Evolutionary conservation across 2,113 vertebrate species (phyloP), one percentile per base, ranked within the genome.

Genomic region (Marmota monax): DNA sequence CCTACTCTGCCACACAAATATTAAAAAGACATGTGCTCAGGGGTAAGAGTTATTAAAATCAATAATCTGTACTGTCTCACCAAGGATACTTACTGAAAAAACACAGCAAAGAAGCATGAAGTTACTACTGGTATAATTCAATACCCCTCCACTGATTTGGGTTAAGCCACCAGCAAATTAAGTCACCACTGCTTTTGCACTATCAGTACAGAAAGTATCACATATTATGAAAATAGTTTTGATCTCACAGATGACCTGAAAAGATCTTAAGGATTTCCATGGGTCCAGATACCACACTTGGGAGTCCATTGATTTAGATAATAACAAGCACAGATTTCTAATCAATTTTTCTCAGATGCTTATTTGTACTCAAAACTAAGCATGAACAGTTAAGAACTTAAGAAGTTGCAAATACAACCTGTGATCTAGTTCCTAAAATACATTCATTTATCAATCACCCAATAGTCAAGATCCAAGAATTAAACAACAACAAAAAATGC

Each of bases 381-480:
- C 88, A 0, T 73, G 5, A 91, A 42, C 6, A 69, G 32, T 37
- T 97, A 69, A 76, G 45, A 91, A 73, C 17, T 37, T 77, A 22
- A 93, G 37, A 80, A 89, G 14, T 92, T 77, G 80, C 5, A 84
- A 1, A 94, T 20, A 89, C 37, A 80, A 84, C 32, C 23, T 93
- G 51, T 58, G 34, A 90, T 67, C 45, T 85, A 94, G 32, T 87
- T 92, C 34, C 78, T 88, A 94, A 61, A 94, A 94, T 85, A 92
- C 0, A 78, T 17, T 51, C 45, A 73, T 25, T 4, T 29, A 80
- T 70, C 84, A 73, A 73, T 84, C 73, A 91, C 29, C 42, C 16
- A 95, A 76, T 29, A 84, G 58, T 7, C 17, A 83, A 77, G 63
- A 93, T 5, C 61, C 3, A 96, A 84, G 32, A 94, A 84, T 63